Conservation (phyloP, 2,797 vertebrate species). For the Melanotaenia nigrans region DNA sequence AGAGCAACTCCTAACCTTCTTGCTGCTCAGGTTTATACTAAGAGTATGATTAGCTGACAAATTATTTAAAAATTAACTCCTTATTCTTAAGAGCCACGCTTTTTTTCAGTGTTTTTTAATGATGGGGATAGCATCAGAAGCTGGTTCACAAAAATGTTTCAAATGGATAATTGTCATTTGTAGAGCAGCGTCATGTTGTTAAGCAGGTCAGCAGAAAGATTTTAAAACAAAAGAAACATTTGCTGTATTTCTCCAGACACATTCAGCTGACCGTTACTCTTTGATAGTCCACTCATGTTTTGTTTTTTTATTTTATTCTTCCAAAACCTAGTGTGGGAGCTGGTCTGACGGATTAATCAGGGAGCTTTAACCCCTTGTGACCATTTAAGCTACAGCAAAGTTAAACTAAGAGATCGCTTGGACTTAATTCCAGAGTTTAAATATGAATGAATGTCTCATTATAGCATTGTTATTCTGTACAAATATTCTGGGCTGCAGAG, state of each 20-base stretch:
- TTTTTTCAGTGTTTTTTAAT: neutral
- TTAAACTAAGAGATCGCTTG: neutral
- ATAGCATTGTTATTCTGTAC: neutral
- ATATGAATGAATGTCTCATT: neutral
- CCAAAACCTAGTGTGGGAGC: neutral
- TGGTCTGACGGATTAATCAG: neutral
- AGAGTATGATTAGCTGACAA: neutral
- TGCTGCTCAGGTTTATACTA: neutral
- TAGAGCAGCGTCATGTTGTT: neutral
- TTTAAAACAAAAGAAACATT: neutral
- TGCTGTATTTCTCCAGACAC: neutral
- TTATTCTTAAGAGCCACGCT: neutral
- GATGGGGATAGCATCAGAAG: neutral
- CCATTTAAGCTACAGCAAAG: neutral
- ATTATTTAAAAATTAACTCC: neutral
- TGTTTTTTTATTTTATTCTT: neutral
- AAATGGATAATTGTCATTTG: neutral
- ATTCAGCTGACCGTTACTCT: neutral
- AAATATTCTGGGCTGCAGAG: neutral
- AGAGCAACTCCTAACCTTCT: slow-evolving; percentile 1
- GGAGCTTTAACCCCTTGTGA: neutral
- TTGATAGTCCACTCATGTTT: neutral
- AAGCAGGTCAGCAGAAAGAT: neutral
- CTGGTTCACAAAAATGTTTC: neutral
- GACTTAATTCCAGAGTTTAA: neutral